Evolutionary conservation across 2,113 vertebrate species (phyloP), one percentile per base, ranked within the genome.

Genomic region (Tragelaphus strepsiceros): DNA sequence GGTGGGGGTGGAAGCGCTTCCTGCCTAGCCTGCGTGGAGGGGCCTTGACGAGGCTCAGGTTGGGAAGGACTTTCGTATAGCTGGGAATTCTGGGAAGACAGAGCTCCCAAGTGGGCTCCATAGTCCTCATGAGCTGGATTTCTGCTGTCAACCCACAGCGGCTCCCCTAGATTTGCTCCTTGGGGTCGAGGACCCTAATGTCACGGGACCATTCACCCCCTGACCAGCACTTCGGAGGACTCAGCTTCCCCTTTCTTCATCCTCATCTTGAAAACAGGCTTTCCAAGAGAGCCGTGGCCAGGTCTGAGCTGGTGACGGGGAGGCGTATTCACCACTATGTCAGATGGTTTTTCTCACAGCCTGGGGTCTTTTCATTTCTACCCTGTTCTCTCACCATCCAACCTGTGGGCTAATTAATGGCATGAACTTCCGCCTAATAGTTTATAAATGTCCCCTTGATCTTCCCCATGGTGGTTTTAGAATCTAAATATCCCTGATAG

Each of bases 401-500:
- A 21, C 35, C 58, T 96, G 78, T 81, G 61, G 58, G 87, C 49
- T 64, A 24, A 46, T 67, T 62, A 49, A 53, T 71, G 78, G 28
- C 46, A 21, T 35, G 22, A 51, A n/a, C 22, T 32, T 54, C 58
- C 74, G 90, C 62, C 4, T 16, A n/a, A 22, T 71, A 39, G 46
- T 87, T 96, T 82, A 46, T n/a, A 67, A 88, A 71, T 46, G 30
- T 82, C 83, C 56, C 90, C 94, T 94, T 85, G 49, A 54, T 85
- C 90, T 87, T 67, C 59, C 59, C 59, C 28, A 43, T 59, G 64
- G 54, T 77, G 81, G 1, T n/a, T 13, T 12, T 74, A 90, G 35
- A 51, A 83, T 90, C 74, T 85, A 74, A 84, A 43, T 39, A 91
- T 86, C 32, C 16, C 43, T 54, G 24, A n/a, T 71, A 21, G 7